These are phyloP conservation scores for Tinamus guttatus DNA, from an alignment of 2,113 vertebrate genomes.

Conservation along the genomic window DNA sequence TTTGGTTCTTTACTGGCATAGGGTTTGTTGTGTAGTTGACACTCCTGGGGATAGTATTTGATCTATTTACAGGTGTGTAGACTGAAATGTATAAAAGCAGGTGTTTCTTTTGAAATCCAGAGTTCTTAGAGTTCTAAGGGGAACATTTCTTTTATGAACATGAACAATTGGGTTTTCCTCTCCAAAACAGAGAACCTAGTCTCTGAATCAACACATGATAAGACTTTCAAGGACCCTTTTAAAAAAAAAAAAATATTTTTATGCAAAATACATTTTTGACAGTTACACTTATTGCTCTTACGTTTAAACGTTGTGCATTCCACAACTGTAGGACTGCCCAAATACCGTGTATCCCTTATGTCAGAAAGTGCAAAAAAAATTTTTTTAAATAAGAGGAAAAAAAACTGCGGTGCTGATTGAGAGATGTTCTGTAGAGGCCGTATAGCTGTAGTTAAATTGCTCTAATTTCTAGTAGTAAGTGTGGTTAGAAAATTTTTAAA, in stretches of 20 bases:
- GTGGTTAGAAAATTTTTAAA: too few species aligned
- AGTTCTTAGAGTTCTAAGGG: background rate
- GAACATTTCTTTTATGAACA: background rate
- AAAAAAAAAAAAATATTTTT: background rate
- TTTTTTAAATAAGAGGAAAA: too few species aligned
- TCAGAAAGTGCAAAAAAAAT: background rate
- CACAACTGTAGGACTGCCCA: background rate
- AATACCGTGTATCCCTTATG: background rate
- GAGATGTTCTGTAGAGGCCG: background rate
- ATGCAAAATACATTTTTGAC: background rate
- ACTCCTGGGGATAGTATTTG: rapidly evolving
- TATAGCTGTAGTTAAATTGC: background rate
- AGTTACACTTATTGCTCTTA: background rate
- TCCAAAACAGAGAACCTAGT: too few species aligned
- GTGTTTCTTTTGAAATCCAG: background rate
- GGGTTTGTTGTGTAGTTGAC: background rate
- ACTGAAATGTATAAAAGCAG: background rate
- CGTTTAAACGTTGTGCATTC: background rate
- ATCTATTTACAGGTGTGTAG: background rate
- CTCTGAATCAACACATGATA: background rate
- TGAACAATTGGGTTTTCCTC: background rate
- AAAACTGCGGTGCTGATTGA: background rate
- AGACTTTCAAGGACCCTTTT: background rate
- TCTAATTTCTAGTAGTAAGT: background rate
- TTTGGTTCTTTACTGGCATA: background rate